A percentile compares a stretch with the other conserved stretches of the same genome.
Evolutionary conservation across 2,113 vertebrate genomes (phyloP).

Genomic region (Marmota flaviventris): DNA sequence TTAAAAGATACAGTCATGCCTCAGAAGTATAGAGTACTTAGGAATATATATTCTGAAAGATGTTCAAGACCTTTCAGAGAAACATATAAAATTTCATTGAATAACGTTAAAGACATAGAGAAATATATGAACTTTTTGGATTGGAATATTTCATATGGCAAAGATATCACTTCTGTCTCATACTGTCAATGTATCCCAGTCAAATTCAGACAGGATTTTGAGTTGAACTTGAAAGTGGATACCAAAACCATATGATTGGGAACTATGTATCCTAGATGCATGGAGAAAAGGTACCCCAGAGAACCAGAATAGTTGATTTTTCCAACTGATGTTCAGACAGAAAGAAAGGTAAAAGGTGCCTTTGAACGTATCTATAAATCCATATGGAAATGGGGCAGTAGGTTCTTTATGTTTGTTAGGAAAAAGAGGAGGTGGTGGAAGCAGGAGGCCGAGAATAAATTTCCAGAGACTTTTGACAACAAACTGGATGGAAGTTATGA

Average conservation of each 20-base stretch:
- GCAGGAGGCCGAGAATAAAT: conserved; percentile 36
- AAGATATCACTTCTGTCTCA: background rate
- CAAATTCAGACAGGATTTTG: conserved; percentile 36
- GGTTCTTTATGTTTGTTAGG: background rate
- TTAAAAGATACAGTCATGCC: conserved; percentile 20
- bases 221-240: conserved; percentile 4
- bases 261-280: background rate
- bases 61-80: conserved; percentile 29
- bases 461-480: conserved; percentile 51
- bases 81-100: conserved; percentile 30
- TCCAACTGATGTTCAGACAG: background rate
- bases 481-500: background rate
- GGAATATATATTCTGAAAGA: background rate
- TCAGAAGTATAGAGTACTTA: background rate
- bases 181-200: background rate
- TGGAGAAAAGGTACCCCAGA: background rate
- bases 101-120: background rate
- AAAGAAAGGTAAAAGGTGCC: background rate
- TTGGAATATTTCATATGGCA: background rate
- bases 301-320: background rate
- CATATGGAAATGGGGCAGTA: background rate
- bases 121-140: background rate
- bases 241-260: background rate
- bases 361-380: background rate
- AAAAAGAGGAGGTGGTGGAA: background rate